Evolutionary conservation across 2,113 vertebrate genomes (phyloP), one percentile per base, ranked within the genome.

Genomic region (Sialia sialis): DNA sequence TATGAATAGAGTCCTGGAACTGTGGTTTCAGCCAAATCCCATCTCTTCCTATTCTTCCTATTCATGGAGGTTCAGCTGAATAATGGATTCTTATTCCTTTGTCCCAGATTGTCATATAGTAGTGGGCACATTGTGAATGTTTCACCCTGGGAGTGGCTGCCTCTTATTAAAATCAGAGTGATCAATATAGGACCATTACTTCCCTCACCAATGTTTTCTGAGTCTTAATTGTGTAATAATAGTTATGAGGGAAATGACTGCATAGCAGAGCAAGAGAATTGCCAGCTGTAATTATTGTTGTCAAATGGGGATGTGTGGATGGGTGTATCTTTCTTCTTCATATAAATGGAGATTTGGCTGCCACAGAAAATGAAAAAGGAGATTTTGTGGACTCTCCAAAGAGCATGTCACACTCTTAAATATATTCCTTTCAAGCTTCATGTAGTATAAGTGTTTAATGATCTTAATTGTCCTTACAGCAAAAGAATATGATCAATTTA

Each of bases 171-270:
- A 84, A 84, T 73, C 43, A 34, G 55, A 55, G 27, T 77, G 60
- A 87, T 93, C 68, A 79, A 55, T 25, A 80, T 48, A 72, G 41
- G 52, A 48, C 68, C 87, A 68, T 94, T 93, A 75, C 68, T 80
- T 49, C 8, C 43, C 36, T 90, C 56, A 77, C 51, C n/a, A 30
- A 0, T 0, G 32, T 41, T 93, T 93, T 93, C 79, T 90, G 48
- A 84, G 43, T n/a, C 64, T 78, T 93, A 90, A 91, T 90, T 95
- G 36, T 44, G 21, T 91, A 81, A 80, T 93, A 77, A 60, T 48
- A 63, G 85, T 67, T 81, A 30, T 20, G 64, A 90, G 44, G 39
- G 39, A 91, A 85, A 88, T 56, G 39, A 64, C 51, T 85, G 60
- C 55, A 69, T 84, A 85, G 75, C 49, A 90, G 78, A 91, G 52